Evolutionary conservation across 2,797 vertebrate genomes (phyloP), one percentile per base, ranked within the genome.

Genomic region (Brotula barbata): DNA sequence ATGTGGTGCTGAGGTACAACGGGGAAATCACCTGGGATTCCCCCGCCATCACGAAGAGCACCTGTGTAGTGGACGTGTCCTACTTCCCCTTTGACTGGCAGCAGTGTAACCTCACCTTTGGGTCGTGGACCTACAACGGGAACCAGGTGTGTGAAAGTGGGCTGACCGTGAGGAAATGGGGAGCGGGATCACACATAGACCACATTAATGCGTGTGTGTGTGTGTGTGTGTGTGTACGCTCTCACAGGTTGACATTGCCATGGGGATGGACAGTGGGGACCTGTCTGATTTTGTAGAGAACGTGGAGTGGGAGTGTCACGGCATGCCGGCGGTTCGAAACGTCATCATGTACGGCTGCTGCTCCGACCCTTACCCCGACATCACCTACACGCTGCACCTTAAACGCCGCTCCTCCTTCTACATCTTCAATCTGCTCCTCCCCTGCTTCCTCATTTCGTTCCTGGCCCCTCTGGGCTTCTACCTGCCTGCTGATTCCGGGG

Each of bases 51-150:
- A 99, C 95, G 19, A 98, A 97, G 85, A 98, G 96, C 83, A 93
- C 95, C 1, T 99, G 97, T 60, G 95, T 95, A 61, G 96, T 98
- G 47, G 95, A 99, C 7, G 95, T 99, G 16, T 93, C 95, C 59
- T 99, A 97, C 76, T 99, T 99, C 66, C 96, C 96, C 36, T 99
- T 99, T 34, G 97, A 99, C 69, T 92, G 90, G 80, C 97, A 99
- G 85, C 89, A 93, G 57, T 99, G 97, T 86, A 97, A 97, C 72
- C 93, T 99, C 48, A 99, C 97, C 5, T 99, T 99, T 45, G 97
- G 97, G 19, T 99, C 96, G 55, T 99, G 97, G 97, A 99, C 97
- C 62, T 99, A 99, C 89, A 99, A 98, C 6, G 97, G 97, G 64
- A 97, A 98, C 71, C 97, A 99, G 86, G 91, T 92, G 34, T 34